Conservation (phyloP, 1,140 invertebrate genomes). For the Drosophila burlai region DNA sequence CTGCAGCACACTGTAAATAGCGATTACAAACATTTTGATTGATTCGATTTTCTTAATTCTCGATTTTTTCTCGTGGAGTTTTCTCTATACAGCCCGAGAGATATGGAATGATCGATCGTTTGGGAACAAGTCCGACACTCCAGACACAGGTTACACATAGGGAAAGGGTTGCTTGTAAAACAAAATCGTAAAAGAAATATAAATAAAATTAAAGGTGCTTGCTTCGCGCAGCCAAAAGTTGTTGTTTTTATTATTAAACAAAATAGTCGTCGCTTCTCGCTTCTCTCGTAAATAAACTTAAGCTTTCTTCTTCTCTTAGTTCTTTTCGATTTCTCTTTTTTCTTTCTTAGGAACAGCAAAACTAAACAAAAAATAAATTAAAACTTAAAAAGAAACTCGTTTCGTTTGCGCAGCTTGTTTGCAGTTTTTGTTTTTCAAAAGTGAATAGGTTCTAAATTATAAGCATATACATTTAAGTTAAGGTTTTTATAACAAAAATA, state of each 20-base stretch:
- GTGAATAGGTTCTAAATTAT: slow-evolving; percentile 69
- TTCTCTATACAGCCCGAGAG: background rate
- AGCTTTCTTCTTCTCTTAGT: slow-evolving; percentile 57
- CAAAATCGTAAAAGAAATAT: slow-evolving; percentile 2
- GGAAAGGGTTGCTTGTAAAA: slow-evolving; percentile 12
- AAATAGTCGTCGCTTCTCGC: slow-evolving; percentile 72
- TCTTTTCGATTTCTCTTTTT: slow-evolving; percentile 59
- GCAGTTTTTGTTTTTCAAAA: slow-evolving; percentile 55
- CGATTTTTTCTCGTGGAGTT: background rate
- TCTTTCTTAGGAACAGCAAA: slow-evolving; percentile 77
- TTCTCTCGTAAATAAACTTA: slow-evolving; percentile 65
- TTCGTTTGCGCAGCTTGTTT: slow-evolving; percentile 47
- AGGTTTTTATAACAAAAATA: slow-evolving; percentile 82
- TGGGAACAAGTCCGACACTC: too few relatives aligned
- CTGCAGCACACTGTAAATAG: slow-evolving; percentile 50
- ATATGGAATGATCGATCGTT: background rate
- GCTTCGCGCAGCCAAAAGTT: slow-evolving; percentile 66
- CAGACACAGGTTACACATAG: background rate
- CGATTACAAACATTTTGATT: slow-evolving; percentile 25
- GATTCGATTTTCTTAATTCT: background rate
- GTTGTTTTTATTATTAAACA: slow-evolving; percentile 71
- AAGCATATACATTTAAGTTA: slow-evolving; percentile 72
- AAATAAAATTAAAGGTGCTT: slow-evolving; percentile 37
- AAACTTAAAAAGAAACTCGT: slow-evolving; percentile 74
- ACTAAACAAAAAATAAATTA: slow-evolving; percentile 79